phyloP scores from a whole-genome alignment of 1,140 invertebrate species.

The Pseudobourletiella spinata region DNA sequence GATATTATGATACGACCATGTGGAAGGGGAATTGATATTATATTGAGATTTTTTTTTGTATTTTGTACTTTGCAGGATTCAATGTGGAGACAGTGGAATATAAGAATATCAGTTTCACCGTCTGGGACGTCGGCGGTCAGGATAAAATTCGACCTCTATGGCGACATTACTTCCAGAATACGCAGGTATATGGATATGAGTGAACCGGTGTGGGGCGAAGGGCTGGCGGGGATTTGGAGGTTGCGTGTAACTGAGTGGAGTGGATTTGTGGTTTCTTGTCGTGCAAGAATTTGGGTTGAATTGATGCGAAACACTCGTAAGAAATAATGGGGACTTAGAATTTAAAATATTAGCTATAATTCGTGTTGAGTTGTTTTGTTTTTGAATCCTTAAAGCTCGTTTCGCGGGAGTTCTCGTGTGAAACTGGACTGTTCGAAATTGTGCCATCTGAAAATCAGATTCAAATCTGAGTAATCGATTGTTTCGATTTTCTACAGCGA shows the following conservation, averaged over 20 bases:
- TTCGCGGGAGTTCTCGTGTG: too few species aligned
- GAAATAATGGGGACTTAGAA: not conserved
- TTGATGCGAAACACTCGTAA: not conserved
- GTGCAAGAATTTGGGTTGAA: not conserved
- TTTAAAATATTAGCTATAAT: not conserved
- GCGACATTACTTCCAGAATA: slow-evolving; percentile 84
- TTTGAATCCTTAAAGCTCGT: too few species aligned
- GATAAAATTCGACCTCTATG: slow-evolving; percentile 98
- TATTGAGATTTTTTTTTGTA: not conserved
- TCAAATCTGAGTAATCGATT: too few species aligned
- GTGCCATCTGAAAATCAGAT: too few species aligned
- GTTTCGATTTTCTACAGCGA: too few species aligned
- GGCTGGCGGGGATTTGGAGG: too few species aligned
- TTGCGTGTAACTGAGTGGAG: too few species aligned
- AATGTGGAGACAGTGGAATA: slow-evolving; percentile 99
- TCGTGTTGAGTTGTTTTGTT: not conserved
- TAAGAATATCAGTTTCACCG: slow-evolving; percentile 99
- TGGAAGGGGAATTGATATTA: not conserved
- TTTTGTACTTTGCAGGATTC: slow-evolving; percentile 62
- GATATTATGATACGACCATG: too few species aligned
- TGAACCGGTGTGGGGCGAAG: too few species aligned
- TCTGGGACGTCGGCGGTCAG: slow-evolving; percentile 99
- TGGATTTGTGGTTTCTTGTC: too few species aligned
- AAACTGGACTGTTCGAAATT: too few species aligned
- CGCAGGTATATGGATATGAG: slow-evolving; percentile 65